Evolutionary conservation across 2,888 invertebrate genomes (phyloP).

Genomic region (Plebejus anna): DNA sequence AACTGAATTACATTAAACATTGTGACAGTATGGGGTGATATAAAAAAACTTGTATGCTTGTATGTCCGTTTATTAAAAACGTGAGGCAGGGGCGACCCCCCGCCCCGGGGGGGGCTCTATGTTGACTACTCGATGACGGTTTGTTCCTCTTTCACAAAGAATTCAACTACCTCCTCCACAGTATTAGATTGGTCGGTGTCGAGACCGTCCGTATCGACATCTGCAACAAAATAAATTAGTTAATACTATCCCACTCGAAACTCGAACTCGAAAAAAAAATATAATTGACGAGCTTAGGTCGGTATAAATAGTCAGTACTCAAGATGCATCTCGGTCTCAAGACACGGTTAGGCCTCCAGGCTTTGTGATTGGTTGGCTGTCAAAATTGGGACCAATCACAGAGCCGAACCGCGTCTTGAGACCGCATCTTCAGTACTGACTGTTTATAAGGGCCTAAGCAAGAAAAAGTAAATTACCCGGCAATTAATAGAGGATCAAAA

Average conservation of each 20-base stretch:
- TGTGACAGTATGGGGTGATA: conserved; percentile 56
- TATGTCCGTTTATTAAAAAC: conserved; percentile 47
- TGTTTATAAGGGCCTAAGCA: too few species aligned
- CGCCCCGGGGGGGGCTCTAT: conserved; percentile 57
- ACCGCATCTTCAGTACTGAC: too few species aligned
- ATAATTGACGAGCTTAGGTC: too few species aligned
- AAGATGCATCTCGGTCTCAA: too few species aligned
- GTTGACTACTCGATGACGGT: conserved; percentile 86
- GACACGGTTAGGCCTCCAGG: too few species aligned
- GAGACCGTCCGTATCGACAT: conserved; percentile 95
- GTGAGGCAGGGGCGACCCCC: conserved; percentile 51
- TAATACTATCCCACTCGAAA: neutral
- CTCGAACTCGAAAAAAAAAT: too few species aligned
- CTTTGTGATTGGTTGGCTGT: too few species aligned
- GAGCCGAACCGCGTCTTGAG: too few species aligned
- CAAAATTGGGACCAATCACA: too few species aligned
- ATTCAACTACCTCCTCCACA: conserved; percentile 97
- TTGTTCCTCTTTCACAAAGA: conserved; percentile 97
- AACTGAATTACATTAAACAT: conserved; percentile 67
- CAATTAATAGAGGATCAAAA: too few species aligned
- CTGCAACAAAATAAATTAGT: conserved; percentile 72
- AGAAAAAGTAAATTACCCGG: too few species aligned
- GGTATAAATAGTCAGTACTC: too few species aligned
- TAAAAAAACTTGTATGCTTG: conserved; percentile 53
- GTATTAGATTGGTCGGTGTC: conserved; percentile 91